Percentiles rank a stretch among this genome's conserved stretches.
phyloP scores from a whole-genome alignment of 2,888 invertebrate genomes.

The Leptarthrus brevirostris region DNA sequence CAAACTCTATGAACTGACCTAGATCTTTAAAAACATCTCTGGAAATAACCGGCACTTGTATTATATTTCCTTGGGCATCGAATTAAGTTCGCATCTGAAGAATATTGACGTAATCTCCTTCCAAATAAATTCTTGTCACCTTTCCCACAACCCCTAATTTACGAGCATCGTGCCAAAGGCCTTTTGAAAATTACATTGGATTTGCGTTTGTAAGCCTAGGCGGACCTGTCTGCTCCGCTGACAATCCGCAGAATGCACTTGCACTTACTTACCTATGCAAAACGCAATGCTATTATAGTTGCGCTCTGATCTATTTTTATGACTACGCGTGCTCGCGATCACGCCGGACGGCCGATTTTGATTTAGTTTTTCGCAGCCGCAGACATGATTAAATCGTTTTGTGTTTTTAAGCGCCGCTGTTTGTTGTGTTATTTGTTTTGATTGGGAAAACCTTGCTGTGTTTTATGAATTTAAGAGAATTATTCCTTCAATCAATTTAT shows the following conservation, averaged over 20 bases:
- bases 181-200: no score
- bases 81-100: no score
- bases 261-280: conserved; percentile 27
- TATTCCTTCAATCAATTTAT: no score
- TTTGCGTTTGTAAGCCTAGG: no score
- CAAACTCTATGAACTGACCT: no score
- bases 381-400: conserved; percentile 32
- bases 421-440: conserved; percentile 16
- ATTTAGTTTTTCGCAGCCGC: conserved; percentile 39
- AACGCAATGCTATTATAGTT: conserved; percentile 40
- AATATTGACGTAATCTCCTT: no score
- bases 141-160: no score
- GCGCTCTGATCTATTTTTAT: conserved; percentile 37
- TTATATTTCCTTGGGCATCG: no score
- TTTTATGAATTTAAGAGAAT: neutral
- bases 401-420: conserved; percentile 10
- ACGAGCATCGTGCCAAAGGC: no score
- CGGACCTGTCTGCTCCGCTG: conserved; percentile 8
- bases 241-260: conserved; percentile 26
- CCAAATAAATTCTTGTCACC: no score
- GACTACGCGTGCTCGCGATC: conserved; percentile 4
- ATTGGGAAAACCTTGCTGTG: neutral
- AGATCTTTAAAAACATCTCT: no score
- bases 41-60: no score
- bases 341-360: conserved; percentile 32